Percentiles rank a stretch among this genome's conserved stretches.
phyloP scores from a whole-genome alignment of 1,140 invertebrate genomes.

The Cydia fagiglandana region DNA sequence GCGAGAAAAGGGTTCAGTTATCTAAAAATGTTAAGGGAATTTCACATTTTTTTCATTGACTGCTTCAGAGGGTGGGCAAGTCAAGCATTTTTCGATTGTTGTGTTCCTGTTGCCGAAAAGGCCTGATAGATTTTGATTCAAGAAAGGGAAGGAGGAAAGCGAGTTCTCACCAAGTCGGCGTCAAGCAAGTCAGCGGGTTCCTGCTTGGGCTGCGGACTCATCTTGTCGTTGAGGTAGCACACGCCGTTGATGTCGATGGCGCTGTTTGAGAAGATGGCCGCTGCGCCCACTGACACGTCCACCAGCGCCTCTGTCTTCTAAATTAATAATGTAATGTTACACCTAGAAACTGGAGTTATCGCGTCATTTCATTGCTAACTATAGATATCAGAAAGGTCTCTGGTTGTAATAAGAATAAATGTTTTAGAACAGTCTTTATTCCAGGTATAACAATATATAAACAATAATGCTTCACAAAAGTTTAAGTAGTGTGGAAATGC shows the following conservation, averaged over 20 bases:
- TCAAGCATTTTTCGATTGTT: background rate
- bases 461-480: too few species aligned
- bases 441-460: too few species aligned
- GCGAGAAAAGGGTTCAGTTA: background rate
- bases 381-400: too few species aligned
- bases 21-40: background rate
- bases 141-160: background rate
- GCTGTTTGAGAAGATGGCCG: slow-evolving; percentile 93
- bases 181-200: slow-evolving; percentile 64
- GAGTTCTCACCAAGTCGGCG: slow-evolving; percentile 59
- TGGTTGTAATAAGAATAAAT: too few species aligned
- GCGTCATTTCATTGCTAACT: too few species aligned
- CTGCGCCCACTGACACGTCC: slow-evolving; percentile 81
- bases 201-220: slow-evolving; percentile 79
- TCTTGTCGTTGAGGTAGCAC: slow-evolving; percentile 85
- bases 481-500: too few species aligned
- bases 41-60: background rate
- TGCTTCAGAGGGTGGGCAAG: too few species aligned
- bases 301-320: slow-evolving; percentile 68
- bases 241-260: slow-evolving; percentile 91
- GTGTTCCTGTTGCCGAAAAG: background rate
- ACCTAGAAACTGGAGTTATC: too few species aligned
- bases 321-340: background rate
- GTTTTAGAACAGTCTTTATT: too few species aligned
- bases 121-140: too few species aligned